Percentiles rank a stretch among this genome's conserved stretches.
These are phyloP conservation scores for Aleadryas rufinucha DNA, from an alignment of 2,113 vertebrate genomes.

Conservation along the genomic window DNA sequence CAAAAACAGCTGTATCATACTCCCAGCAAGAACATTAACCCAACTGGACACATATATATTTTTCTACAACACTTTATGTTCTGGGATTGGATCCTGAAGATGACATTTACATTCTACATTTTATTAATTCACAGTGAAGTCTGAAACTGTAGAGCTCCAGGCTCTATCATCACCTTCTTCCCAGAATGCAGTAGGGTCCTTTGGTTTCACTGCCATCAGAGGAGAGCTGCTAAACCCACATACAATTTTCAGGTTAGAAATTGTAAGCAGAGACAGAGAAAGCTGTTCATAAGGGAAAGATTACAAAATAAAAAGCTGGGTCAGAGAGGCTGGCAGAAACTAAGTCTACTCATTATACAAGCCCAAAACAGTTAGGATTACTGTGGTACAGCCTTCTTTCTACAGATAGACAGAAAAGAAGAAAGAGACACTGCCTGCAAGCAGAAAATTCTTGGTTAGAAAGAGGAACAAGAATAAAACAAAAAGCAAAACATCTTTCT, in stretches of 20 bases:
- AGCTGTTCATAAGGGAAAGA: background rate
- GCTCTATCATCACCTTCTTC: background rate
- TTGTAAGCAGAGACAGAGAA: background rate
- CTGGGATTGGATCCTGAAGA: background rate
- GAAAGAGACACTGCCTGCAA: background rate
- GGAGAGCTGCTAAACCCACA: background rate
- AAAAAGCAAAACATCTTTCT: background rate
- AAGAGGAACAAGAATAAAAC: background rate
- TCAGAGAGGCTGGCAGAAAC: background rate
- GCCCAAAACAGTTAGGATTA: background rate
- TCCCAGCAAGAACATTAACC: background rate
- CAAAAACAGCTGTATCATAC: background rate
- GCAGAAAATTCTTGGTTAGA: background rate
- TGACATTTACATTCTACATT: background rate
- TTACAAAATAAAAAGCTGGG: background rate
- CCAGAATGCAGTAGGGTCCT: background rate
- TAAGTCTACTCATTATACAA: background rate
- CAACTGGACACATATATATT: background rate
- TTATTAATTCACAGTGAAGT: background rate
- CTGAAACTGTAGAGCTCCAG: background rate
- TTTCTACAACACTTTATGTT: background rate
- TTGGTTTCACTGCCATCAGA: background rate
- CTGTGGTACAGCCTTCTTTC: background rate
- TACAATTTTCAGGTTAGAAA: background rate
- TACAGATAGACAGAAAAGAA: background rate